Evolutionary conservation across 2,797 vertebrate species (phyloP).

Genomic region (Gadopsis marmoratus): DNA sequence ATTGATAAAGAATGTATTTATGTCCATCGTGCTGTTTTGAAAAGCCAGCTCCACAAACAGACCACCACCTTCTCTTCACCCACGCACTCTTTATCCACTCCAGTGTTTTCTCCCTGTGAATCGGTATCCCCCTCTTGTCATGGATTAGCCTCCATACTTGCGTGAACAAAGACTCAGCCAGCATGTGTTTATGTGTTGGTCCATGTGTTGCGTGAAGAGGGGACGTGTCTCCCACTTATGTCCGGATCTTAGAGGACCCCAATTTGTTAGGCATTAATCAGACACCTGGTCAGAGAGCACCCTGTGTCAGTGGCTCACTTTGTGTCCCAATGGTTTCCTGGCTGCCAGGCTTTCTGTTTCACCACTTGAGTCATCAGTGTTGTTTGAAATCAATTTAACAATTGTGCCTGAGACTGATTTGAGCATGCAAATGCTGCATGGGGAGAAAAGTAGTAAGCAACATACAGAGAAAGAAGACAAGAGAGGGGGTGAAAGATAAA

Average conservation of each 20-base stretch:
- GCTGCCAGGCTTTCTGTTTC: conserved; percentile 75
- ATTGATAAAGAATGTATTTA: conserved; percentile 10
- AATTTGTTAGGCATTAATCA: conserved; percentile 85
- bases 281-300: conserved; percentile 82
- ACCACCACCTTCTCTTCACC: conserved; percentile 44
- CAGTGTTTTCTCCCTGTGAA: conserved; percentile 62
- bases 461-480: conserved; percentile 35
- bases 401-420: conserved; percentile 83
- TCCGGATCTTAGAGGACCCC: conserved; percentile 79
- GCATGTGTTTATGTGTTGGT: conserved; percentile 70
- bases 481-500: conserved; percentile 3
- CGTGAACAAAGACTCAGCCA: conserved; percentile 76
- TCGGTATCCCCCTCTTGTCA: conserved; percentile 72
- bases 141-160: conserved; percentile 74
- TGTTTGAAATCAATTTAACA: conserved; percentile 84
- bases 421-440: conserved; percentile 81
- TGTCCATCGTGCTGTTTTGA: conserved; percentile 15
- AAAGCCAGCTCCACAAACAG: conserved; percentile 36
- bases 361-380: conserved; percentile 85
- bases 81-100: conserved; percentile 66
- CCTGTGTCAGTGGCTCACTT: conserved; percentile 72
- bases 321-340: conserved; percentile 66
- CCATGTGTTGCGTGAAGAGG: conserved; percentile 67
- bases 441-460: conserved; percentile 46
- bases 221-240: conserved; percentile 77